Conservation (phyloP, 2,888 invertebrate genomes). For the Asteroscopus sphinx region DNA sequence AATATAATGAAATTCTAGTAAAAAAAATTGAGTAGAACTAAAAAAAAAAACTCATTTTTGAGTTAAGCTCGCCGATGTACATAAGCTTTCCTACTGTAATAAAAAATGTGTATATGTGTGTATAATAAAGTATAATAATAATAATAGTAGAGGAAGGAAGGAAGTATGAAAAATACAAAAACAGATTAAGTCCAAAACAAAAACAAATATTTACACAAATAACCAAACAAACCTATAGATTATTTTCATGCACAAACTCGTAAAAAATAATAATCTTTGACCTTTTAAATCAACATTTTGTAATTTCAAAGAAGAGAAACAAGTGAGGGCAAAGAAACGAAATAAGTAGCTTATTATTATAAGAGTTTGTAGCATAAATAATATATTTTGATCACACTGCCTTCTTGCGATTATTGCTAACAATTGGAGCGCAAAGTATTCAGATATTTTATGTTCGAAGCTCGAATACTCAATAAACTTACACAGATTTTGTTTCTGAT, state of each 20-base stretch:
- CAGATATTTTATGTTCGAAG: not conserved
- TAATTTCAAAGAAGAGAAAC: not conserved
- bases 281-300: slow-evolving; percentile 10
- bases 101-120: too few relatives aligned
- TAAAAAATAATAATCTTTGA: slow-evolving; percentile 2
- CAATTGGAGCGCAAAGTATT: not conserved
- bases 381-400: not conserved
- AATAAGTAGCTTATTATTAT: slow-evolving; percentile 15
- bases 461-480: not conserved
- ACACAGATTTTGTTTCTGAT: not conserved
- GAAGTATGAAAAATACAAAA: too few relatives aligned
- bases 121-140: too few relatives aligned
- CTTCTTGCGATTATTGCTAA: slow-evolving; percentile 13
- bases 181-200: not conserved
- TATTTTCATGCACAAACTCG: not conserved
- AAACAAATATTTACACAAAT: not conserved
- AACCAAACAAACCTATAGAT: too few relatives aligned
- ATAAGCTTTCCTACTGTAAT: too few relatives aligned
- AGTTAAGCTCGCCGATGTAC: too few relatives aligned
- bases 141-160: too few relatives aligned
- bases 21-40: too few relatives aligned
- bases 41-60: too few relatives aligned
- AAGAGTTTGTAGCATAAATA: slow-evolving; percentile 19
- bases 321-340: not conserved
- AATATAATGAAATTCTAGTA: too few relatives aligned